Base-by-base conservation (phyloP, 2,113 vertebrate genomes). In the Psephotus haematonotus region DNA sequence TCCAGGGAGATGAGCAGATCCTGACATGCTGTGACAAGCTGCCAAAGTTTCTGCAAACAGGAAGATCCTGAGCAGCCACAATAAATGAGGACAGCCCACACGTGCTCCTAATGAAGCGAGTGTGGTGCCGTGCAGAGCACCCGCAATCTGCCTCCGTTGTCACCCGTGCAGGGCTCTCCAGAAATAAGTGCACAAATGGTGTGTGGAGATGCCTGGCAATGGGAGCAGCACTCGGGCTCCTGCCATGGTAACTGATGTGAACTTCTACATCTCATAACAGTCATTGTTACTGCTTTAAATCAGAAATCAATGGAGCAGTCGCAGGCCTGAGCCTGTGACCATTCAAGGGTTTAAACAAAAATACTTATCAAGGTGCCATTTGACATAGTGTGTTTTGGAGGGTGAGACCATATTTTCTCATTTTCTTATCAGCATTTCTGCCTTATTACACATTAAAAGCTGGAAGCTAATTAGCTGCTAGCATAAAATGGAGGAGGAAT, bases 61-160 rank as follows among this genome's bases (percentile, higher is more conserved):
- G 69, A 69, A 83, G 90, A 18, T 95, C 94, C 92, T n/a, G 74
- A 95, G 78, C 90, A 94, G 71, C 81, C 93, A 33, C 81, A 7
- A 17, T 35, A 37, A 67, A 63, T 0, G 27, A 60, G 84, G 86
- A 78, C 85, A 77, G 64, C 87, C 87, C 87, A 41, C 82, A 55
- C 19, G 39, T 71, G 55, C 80, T 28, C 15, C 77, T 50, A 33
- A 69, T 1, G 63, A 43, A 74, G 64, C 2, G 14, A 62, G 69
- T 1, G 1, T 0, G 5, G 50, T 27, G 79, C 50, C 2, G 5
- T 1, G 7, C 84, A 11, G 47, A 17, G 62, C 5, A 3, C 65
- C 87, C 17, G 1, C 62, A 8, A 15, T 17, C 72, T 27, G 29
- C 72, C 86, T 62, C 60, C 81, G 71, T 41, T 1, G 7, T 31